Evolutionary conservation across 2,797 vertebrate genomes (phyloP).

Genomic region (Vireo griseus): DNA sequence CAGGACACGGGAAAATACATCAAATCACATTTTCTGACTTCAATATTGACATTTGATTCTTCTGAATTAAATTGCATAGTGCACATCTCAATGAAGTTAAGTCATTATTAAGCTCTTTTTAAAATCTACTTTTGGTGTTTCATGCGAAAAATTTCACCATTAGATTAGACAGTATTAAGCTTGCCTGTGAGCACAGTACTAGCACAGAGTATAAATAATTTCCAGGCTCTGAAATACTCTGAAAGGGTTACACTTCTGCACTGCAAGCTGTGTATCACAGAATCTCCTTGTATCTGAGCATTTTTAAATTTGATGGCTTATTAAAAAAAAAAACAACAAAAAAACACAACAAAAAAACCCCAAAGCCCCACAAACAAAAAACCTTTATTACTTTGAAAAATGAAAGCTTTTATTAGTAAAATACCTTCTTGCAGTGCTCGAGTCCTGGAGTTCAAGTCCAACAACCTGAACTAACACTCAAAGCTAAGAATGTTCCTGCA

Average conservation of each 20-base stretch:
- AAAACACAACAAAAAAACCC: background rate
- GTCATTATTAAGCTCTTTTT: background rate
- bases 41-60: background rate
- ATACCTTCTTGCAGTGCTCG: background rate
- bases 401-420: slow-evolving; percentile 16
- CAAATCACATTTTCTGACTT: background rate
- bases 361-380: background rate
- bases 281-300: background rate
- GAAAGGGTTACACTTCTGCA: background rate
- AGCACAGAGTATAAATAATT: background rate
- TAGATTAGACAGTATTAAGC: background rate
- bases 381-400: background rate
- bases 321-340: background rate
- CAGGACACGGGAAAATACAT: background rate
- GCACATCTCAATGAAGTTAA: background rate
- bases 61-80: background rate
- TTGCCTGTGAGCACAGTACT: background rate
- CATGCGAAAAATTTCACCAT: background rate
- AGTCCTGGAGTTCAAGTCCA: background rate
- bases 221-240: background rate
- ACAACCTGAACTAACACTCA: background rate
- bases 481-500: background rate
- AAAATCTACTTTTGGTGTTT: background rate
- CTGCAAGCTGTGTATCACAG: background rate
- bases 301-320: background rate